Conservation (phyloP, 2,113 vertebrate species). For the Castor canadensis region DNA sequence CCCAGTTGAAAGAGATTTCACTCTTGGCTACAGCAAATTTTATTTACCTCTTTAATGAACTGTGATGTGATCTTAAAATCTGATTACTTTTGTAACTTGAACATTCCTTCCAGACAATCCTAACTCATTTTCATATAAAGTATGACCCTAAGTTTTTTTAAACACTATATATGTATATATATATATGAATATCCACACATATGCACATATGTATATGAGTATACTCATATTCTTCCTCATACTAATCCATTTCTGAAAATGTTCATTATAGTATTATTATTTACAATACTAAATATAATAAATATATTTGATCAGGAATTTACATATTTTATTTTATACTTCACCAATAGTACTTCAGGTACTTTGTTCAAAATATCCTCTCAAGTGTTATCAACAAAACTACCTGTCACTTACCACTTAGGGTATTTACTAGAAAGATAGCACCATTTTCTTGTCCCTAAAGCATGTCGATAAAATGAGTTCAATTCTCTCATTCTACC, state of each 20-base stretch:
- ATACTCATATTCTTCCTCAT: neutral
- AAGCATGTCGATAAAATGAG: neutral
- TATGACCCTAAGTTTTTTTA: neutral
- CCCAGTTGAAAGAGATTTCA: neutral
- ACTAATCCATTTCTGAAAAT: neutral
- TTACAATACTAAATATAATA: neutral
- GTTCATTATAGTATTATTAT: neutral
- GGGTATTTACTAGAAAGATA: neutral
- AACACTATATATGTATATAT: neutral
- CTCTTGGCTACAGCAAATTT: neutral
- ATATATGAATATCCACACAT: neutral
- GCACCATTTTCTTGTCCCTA: neutral
- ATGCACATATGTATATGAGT: too few relatives aligned
- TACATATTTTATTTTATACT: neutral
- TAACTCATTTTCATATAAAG: neutral
- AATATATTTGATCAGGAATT: neutral
- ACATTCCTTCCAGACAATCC: neutral
- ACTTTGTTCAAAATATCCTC: neutral
- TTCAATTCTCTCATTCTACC: neutral
- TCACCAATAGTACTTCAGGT: neutral
- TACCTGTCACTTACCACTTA: neutral
- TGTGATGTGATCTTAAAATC: neutral
- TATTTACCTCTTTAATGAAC: neutral
- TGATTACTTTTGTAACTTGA: neutral
- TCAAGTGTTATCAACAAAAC: neutral